Evolutionary conservation across 2,888 invertebrate genomes (phyloP).

Genomic region (Yponomeuta malinellus): DNA sequence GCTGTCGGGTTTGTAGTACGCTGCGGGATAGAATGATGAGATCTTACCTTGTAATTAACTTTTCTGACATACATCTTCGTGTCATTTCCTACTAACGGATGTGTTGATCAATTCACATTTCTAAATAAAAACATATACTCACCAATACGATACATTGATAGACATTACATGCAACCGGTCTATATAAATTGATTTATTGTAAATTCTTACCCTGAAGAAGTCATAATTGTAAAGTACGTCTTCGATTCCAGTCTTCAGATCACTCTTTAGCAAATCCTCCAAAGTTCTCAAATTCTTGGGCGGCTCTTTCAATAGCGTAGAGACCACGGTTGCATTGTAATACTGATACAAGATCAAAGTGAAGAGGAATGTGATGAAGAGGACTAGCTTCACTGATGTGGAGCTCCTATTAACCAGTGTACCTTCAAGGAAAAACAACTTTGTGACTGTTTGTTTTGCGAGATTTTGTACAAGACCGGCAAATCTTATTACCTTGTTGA

Average conservation of each 20-base stretch:
- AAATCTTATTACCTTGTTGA: conserved; percentile 54
- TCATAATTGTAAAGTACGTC: conserved; percentile 79
- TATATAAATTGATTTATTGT: background rate
- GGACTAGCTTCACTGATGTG: conserved; percentile 69
- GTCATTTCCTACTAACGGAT: too few relatives aligned
- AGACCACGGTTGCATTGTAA: conserved; percentile 82
- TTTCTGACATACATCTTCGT: too few relatives aligned
- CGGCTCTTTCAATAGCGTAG: conserved; percentile 77
- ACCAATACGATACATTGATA: too few relatives aligned
- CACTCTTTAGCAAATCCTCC: conserved; percentile 74
- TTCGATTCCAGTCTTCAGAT: conserved; percentile 77
- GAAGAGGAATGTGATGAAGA: conserved; percentile 72
- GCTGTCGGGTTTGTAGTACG: conserved; percentile 79
- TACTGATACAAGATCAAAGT: conserved; percentile 80
- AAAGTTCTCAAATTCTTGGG: conserved; percentile 77
- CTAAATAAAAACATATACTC: too few relatives aligned
- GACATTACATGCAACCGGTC: too few relatives aligned
- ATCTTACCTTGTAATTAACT: too few relatives aligned
- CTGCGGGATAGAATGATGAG: conserved; percentile 44
- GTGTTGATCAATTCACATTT: too few relatives aligned
- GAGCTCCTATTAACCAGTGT: conserved; percentile 51
- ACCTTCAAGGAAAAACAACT: conserved; percentile 40
- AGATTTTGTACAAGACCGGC: background rate
- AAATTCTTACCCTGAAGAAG: conserved; percentile 71
- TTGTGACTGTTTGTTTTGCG: background rate